Percentiles rank a stretch among this genome's conserved stretches.
Conservation (phyloP, 2,113 vertebrate species). For the Pristiophorus japonicus region DNA sequence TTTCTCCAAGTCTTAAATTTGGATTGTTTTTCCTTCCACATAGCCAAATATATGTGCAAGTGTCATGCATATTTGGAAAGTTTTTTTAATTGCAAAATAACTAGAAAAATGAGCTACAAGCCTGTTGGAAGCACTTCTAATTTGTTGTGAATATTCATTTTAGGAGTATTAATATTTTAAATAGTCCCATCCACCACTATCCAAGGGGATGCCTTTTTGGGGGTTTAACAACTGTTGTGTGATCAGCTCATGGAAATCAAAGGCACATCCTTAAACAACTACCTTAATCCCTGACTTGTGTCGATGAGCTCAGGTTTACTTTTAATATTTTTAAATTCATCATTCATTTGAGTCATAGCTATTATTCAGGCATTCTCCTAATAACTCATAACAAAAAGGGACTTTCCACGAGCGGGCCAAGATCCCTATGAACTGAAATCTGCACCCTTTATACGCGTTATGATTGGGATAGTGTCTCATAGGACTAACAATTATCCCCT, state of each 20-base stretch:
- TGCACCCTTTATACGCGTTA: not conserved
- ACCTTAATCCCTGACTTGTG: not conserved
- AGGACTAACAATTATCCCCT: not conserved
- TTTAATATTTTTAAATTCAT: not conserved
- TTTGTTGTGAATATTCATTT: not conserved
- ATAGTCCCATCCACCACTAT: not conserved
- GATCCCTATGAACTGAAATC: not conserved
- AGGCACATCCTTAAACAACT: not conserved
- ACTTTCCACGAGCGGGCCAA: not conserved
- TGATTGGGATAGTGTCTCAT: not conserved
- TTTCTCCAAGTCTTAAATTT: not conserved
- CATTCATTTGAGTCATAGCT: not conserved
- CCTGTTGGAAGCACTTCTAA: not conserved
- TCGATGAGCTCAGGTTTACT: not conserved
- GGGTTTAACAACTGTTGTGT: not conserved
- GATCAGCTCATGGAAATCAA: slow-evolving; percentile 15
- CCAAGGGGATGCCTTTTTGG: not conserved
- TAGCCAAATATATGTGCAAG: no score
- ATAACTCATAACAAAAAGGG: not conserved
- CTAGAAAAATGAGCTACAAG: not conserved
- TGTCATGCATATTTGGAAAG: not conserved
- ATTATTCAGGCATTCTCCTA: not conserved
- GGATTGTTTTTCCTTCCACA: not conserved
- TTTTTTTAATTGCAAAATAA: not conserved
- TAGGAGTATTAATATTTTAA: not conserved